phyloP scores from a whole-genome alignment of 2,797 vertebrate genomes.

The Eulemur mongoz region DNA sequence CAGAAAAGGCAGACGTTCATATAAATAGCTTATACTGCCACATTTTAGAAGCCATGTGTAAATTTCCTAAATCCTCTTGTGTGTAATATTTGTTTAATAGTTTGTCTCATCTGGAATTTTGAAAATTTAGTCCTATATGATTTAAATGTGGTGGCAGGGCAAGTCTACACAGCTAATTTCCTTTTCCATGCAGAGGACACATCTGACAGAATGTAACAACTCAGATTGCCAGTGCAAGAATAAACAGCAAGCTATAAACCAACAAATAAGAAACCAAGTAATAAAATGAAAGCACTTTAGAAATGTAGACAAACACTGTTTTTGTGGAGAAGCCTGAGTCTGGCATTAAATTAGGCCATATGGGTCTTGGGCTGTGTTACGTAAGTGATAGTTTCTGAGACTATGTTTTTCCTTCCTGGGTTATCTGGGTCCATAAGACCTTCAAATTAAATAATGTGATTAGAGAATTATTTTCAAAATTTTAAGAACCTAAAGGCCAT shows the following conservation, averaged over 20 bases:
- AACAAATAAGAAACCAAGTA: conserved; percentile 44
- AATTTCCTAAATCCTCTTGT: conserved; percentile 48
- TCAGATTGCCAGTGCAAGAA: not conserved
- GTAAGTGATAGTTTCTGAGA: not conserved
- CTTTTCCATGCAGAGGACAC: not conserved
- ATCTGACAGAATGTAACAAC: not conserved
- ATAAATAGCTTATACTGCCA: not conserved
- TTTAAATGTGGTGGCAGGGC: conserved; percentile 37
- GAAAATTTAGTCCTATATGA: conserved; percentile 46
- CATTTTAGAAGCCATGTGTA: conserved; percentile 41
- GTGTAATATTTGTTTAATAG: conserved; percentile 48
- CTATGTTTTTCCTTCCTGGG: not conserved
- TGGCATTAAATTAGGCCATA: not conserved
- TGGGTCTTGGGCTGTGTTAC: not conserved
- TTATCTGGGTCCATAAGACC: not conserved
- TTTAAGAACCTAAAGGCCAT: not conserved
- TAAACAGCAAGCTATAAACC: conserved; percentile 34
- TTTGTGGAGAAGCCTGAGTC: not conserved
- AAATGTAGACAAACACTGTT: not conserved
- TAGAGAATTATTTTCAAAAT: conserved; percentile 3
- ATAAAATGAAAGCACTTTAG: not conserved
- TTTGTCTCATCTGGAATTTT: conserved; percentile 59
- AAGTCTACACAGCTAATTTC: conserved; percentile 44
- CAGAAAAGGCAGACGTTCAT: not conserved
- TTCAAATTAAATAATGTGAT: not conserved